Conservation (phyloP, 1,140 invertebrate species). For the Ceratosolen solmsi region DNA sequence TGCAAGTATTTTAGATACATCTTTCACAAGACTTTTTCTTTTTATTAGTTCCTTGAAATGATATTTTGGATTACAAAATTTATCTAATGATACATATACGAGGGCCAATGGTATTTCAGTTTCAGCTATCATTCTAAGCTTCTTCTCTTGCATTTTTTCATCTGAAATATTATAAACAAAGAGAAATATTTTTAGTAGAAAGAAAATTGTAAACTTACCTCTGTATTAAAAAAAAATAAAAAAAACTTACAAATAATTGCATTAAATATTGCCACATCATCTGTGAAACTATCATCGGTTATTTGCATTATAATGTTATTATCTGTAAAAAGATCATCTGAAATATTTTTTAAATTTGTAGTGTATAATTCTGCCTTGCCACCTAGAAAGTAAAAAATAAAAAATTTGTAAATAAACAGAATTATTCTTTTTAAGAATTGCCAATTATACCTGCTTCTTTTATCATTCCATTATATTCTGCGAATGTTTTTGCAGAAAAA, state of each 20-base stretch:
- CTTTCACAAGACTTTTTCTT: constrained; percentile 33
- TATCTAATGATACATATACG: constrained; percentile 11
- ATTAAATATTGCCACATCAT: constrained; percentile 23
- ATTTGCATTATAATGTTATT: constrained; percentile 44
- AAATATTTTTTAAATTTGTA: constrained; percentile 6
- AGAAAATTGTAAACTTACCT: not conserved
- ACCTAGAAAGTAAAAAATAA: constrained; percentile 17
- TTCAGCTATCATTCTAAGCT: constrained; percentile 38
- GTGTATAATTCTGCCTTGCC: constrained; percentile 20
- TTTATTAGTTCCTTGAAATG: constrained; percentile 37
- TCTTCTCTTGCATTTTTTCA: constrained; percentile 34
- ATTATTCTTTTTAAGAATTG: not conserved
- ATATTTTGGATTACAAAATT: constrained; percentile 48
- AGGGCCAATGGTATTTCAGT: constrained; percentile 45
- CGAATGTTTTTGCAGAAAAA: constrained; percentile 24
- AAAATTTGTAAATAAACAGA: not conserved
- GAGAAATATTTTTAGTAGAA: constrained; percentile 8
- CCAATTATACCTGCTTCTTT: constrained; percentile 33
- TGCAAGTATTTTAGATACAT: constrained; percentile 39
- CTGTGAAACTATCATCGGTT: not conserved
- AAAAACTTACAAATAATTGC: constrained; percentile 14
- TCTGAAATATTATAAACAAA: constrained; percentile 20
- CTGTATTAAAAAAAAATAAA: too few species aligned
- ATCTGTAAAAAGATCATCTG: constrained; percentile 10
- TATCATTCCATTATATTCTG: constrained; percentile 43